Evolutionary conservation across 2,888 invertebrate genomes (phyloP), one percentile per base, ranked within the genome.

Genomic region (Tortrix viridana): DNA sequence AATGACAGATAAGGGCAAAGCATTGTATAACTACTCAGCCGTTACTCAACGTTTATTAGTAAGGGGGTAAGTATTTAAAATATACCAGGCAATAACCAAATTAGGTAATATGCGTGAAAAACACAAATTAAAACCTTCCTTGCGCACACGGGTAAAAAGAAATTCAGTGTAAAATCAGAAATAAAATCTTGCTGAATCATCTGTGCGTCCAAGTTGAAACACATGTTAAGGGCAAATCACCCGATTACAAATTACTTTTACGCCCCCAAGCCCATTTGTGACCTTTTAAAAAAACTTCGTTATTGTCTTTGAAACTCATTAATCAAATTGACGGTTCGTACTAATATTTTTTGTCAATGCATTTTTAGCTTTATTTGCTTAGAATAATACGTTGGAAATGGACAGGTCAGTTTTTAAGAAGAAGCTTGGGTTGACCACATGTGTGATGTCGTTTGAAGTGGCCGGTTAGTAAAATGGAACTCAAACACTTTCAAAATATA

Each of bases 251-350:
- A 56, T 61, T 44, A 56, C 32, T 50, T n/a, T 37, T 20, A 26
- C 49, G 55, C 55, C 61, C 55, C 52, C 20, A 19, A 16, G 38
- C 7, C 43, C 26, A 22, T n/a, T 54, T 50, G 14, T 22, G 55
- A 50, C 49, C 23, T 56, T 54, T 61, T 43, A 19, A 23, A 23
- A 20, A 32, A 48, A 44, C n/a, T n/a, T 6, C 23, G 16, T 32
- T 9, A 50, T 61, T 61, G 61, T 56, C 50, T 61, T 22, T 32
- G 20, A 49, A 12, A 12, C n/a, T 44, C 61, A 56, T 61, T 56
- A 23, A 50, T 61, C 61, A 61, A 49, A 23, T 14, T 50, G 37
- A 37, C 3, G 6, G 9, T 18, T 4, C 2, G 19, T 16, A 37
- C 18, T 37, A 47, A 37, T 6, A 14, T 37, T 14, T 19, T 32